These are phyloP conservation scores for Hippasteria phrygiana DNA, from an alignment of 53 echinoderm and acorn worm species.

Conservation along the genomic window DNA sequence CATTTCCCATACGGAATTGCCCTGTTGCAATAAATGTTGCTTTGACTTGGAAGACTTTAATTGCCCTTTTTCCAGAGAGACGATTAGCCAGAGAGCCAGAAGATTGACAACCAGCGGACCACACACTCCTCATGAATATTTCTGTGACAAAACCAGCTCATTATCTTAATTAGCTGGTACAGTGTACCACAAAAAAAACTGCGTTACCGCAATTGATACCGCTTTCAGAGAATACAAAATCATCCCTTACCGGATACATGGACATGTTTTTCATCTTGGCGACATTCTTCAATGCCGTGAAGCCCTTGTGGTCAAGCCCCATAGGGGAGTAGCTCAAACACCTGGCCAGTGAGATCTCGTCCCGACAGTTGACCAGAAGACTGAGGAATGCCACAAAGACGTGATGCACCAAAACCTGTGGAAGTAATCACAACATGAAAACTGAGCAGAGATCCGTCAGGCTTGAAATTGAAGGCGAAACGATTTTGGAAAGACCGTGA, in stretches of 20 bases:
- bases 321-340: conserved; percentile 86
- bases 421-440: not conserved
- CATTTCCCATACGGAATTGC: no score
- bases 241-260: conserved; percentile 84
- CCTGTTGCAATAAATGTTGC: no score
- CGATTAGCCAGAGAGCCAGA: no score
- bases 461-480: not conserved
- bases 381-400: conserved; percentile 79
- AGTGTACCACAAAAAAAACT: no score
- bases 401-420: conserved; percentile 75
- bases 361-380: conserved; percentile 85
- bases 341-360: conserved; percentile 89
- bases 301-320: conserved; percentile 81
- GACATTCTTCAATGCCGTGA: conserved; percentile 81
- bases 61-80: no score
- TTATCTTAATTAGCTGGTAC: no score
- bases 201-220: no score
- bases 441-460: not conserved
- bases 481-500: not conserved
- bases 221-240: no score
- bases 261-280: conserved; percentile 91
- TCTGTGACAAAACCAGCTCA: no score
- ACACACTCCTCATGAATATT: no score
- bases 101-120: no score
- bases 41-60: no score